Conservation (phyloP, 37 sponge, comb jelly and placozoan genomes). For the Cliona cf. orientalis region DNA sequence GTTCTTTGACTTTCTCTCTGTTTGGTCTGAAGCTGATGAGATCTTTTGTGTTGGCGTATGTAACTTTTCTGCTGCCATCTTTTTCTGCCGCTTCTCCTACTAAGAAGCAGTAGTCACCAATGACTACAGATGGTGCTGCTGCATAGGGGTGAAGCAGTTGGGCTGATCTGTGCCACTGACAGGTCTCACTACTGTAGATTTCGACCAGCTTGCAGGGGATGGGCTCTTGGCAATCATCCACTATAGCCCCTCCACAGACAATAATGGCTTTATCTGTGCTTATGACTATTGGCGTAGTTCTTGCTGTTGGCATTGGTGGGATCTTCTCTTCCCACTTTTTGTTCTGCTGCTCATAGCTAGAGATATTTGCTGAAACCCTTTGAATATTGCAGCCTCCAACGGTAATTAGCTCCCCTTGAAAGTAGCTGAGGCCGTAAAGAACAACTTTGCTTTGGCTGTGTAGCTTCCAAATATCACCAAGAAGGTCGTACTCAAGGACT, state of each 20-base stretch:
- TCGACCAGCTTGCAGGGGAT: neutral
- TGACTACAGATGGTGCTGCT: neutral
- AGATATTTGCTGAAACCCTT: neutral
- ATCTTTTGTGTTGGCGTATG: no score
- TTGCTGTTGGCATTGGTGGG: constrained; percentile 3
- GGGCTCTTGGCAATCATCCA: neutral
- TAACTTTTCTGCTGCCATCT: no score
- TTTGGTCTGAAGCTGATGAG: neutral
- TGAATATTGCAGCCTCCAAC: neutral
- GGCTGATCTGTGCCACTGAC: neutral
- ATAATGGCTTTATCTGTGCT: constrained; percentile 8
- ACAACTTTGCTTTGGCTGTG: neutral
- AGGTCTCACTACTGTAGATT: constrained; percentile 1
- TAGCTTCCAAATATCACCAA: constrained; percentile 2
- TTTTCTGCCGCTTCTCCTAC: constrained; percentile 1
- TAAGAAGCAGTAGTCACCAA: neutral
- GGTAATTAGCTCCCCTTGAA: constrained; percentile 1
- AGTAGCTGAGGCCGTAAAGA: constrained; percentile 2
- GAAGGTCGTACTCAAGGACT: constrained; percentile 1
- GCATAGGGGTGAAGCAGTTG: constrained; percentile 4
- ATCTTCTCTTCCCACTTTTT: neutral
- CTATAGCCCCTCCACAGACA: constrained; percentile 18
- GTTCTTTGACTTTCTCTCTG: no score
- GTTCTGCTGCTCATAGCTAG: neutral
- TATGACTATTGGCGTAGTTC: neutral